Percentiles rank a stretch among this genome's conserved stretches.
These are phyloP conservation scores for Isaurus tuberculatus DNA, from an alignment of 92 coral and sea anemone species.

Conservation along the genomic window DNA sequence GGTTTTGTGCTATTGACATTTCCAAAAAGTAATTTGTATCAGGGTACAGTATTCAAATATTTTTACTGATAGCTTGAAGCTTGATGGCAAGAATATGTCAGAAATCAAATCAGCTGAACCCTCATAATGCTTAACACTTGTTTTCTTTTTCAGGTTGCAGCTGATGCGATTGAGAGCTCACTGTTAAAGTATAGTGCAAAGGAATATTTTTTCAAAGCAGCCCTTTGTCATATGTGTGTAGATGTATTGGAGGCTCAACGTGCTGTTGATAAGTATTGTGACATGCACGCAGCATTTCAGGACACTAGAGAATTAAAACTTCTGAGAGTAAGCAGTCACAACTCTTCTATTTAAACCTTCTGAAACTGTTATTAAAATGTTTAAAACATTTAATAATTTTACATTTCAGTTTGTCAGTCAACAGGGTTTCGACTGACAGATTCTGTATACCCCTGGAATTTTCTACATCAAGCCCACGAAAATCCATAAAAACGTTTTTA, in stretches of 20 bases:
- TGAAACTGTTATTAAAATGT: not conserved
- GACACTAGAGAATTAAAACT: slow-evolving; percentile 95
- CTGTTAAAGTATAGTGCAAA: slow-evolving; percentile 97
- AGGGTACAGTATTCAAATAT: too few relatives aligned
- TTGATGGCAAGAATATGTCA: too few relatives aligned
- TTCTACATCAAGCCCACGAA: too few relatives aligned
- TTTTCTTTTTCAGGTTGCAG: slow-evolving; percentile 78
- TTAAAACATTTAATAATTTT: not conserved
- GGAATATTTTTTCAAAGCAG: slow-evolving; percentile 97
- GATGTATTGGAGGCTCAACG: slow-evolving; percentile 92
- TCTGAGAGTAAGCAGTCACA: slow-evolving; percentile 66
- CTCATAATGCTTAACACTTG: not conserved
- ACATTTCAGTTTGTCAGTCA: too few relatives aligned
- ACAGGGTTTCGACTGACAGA: too few relatives aligned
- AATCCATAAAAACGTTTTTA: too few relatives aligned
- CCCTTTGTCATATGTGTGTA: slow-evolving; percentile 97
- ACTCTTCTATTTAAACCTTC: not conserved
- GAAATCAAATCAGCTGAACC: too few relatives aligned
- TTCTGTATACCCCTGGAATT: too few relatives aligned
- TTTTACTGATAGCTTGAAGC: too few relatives aligned
- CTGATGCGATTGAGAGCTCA: slow-evolving; percentile 96
- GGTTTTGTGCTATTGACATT: too few relatives aligned
- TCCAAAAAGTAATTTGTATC: too few relatives aligned
- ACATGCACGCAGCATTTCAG: slow-evolving; percentile 98
- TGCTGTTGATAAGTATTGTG: slow-evolving; percentile 93